Evolutionary conservation across 2,888 invertebrate species (phyloP), one percentile per base, ranked within the genome.

Genomic region (Erynnis tages): DNA sequence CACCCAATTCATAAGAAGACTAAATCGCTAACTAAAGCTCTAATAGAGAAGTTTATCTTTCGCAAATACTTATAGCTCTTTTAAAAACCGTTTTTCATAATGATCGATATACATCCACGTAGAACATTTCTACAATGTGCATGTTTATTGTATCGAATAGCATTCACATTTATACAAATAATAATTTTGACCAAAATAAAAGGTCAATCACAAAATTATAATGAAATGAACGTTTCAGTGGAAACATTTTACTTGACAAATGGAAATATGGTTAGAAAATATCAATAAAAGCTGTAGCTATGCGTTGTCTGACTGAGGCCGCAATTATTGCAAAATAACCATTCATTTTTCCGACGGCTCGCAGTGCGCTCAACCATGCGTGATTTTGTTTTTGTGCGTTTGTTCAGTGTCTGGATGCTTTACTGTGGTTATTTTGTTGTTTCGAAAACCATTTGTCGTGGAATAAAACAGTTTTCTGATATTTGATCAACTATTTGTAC

Each of bases 321-420:
- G 77, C 76, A 78, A 83, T 85, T 79, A 85, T 81, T 74, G 74
- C 79, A 74, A 79, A 84, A 81, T 79, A 79, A 66, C 79, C 79
- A 82, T 83, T 80, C 78, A 83, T 86, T 83, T 85, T 85, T 82
- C 76, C 70, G 69, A 63, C 69, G 69, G 73, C 67, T 67, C 74
- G 75, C 69, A 60, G 73, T 70, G 78, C 75, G 78, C 76, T 65
- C 81, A 76, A 54, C 79, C 85, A 85, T 79, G 82, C 84, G 82
- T 83, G 84, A 80, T 77, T 81, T 77, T 82, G 79, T 83, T 85
- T 86, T 83, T 84, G 78, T 76, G 73, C 78, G 78, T 82, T 84
- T 81, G 82, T 76, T 81, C 84, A 77, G 71, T 78, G 78, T 82
- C 80, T 81, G 82, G 71, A 66, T 70, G 73, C 72, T 76, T 71